phyloP scores from a whole-genome alignment of 1,140 invertebrate species.

The Zophobas morio region DNA sequence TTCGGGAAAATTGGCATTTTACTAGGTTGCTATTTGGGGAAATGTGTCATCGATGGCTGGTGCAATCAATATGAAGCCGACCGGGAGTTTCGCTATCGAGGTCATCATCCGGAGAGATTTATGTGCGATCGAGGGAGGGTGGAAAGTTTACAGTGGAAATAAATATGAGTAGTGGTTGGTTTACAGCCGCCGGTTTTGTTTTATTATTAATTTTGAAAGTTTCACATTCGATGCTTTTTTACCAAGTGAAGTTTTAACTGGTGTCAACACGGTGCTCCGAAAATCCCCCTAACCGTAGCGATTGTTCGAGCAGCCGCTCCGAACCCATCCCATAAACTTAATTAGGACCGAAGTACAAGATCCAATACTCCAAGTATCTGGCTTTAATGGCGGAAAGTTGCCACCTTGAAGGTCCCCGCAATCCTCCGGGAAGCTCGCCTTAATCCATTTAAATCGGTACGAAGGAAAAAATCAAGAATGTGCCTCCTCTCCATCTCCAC shows the following conservation, averaged over 20 bases:
- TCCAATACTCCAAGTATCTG: background rate
- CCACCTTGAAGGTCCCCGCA: background rate
- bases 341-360: background rate
- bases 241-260: background rate
- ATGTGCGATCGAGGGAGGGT: conserved; percentile 11
- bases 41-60: conserved; percentile 15
- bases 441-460: background rate
- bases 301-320: background rate
- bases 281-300: background rate
- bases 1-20: background rate
- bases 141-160: background rate
- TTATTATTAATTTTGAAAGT: background rate
- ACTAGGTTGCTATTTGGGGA: background rate
- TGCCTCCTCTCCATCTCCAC: background rate
- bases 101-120: conserved; percentile 20
- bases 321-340: background rate
- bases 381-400: background rate
- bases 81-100: conserved; percentile 16
- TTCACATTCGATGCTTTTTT: background rate
- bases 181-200: no score
- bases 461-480: background rate
- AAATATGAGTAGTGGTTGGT: no score
- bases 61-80: conserved; percentile 18
- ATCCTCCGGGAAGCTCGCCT: background rate
- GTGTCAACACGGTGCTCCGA: background rate